Percentiles rank a stretch among this genome's conserved stretches.
Evolutionary conservation across 2,888 invertebrate genomes (phyloP).

Genomic region (Hyposoter dolosus): DNA sequence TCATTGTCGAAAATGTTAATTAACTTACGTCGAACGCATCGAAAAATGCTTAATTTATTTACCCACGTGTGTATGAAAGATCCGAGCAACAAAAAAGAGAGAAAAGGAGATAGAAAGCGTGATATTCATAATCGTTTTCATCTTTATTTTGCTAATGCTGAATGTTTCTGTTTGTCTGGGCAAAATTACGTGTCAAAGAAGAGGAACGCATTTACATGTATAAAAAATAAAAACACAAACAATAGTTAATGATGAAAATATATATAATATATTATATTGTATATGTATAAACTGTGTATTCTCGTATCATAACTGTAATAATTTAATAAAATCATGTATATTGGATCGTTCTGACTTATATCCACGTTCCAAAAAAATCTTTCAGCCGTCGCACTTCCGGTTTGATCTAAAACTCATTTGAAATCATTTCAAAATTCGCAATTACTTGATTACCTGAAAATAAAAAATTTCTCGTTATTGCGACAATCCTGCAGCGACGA

Average conservation of each 20-base stretch:
- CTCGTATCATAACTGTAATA: constrained; percentile 81
- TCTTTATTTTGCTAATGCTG: constrained; percentile 35
- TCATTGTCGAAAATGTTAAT: constrained; percentile 54
- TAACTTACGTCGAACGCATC: constrained; percentile 63
- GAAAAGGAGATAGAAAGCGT: constrained; percentile 24
- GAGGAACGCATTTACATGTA: constrained; percentile 71
- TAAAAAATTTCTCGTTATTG: too few species aligned
- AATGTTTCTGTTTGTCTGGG: constrained; percentile 61
- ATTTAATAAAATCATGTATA: constrained; percentile 81
- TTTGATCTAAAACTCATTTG: background rate
- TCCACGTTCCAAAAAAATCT: background rate
- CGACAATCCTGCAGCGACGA: too few species aligned
- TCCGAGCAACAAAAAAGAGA: constrained; percentile 25
- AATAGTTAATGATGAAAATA: constrained; percentile 70
- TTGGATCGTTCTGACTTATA: constrained; percentile 62
- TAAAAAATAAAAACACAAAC: constrained; percentile 63
- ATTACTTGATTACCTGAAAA: too few species aligned
- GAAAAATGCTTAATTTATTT: constrained; percentile 67
- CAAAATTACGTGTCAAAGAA: constrained; percentile 68
- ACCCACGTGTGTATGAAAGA: constrained; percentile 52
- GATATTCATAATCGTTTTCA: constrained; percentile 53
- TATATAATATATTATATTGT: constrained; percentile 80
- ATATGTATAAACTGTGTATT: constrained; percentile 82
- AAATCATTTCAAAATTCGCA: background rate
- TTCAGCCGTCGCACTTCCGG: background rate